A percentile compares a stretch with the other conserved stretches of the same genome.
These are phyloP conservation scores for Ondatra zibethicus DNA, from an alignment of 2,113 vertebrate genomes.

Conservation along the genomic window DNA sequence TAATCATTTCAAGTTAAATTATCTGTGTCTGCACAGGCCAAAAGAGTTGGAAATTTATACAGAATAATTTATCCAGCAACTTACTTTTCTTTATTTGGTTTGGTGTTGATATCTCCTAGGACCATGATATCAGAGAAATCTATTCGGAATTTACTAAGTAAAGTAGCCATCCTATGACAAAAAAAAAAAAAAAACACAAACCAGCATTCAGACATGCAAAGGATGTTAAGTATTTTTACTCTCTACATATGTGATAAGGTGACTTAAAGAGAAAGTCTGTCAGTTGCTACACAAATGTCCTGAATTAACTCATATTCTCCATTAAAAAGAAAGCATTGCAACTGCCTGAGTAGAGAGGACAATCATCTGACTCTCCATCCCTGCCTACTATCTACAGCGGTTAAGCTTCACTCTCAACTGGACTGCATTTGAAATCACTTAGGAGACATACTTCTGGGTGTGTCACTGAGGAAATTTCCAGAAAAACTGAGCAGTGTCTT, in stretches of 20 bases:
- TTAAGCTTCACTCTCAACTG: not conserved
- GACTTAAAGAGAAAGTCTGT: not conserved
- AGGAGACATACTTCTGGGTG: not conserved
- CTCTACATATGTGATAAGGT: not conserved
- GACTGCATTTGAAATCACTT: not conserved
- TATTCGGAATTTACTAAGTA: slow-evolving; percentile 99
- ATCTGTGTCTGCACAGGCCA: not conserved
- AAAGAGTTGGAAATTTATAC: not conserved
- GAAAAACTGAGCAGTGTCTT: not conserved
- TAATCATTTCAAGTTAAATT: slow-evolving; percentile 24
- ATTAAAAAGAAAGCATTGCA: not conserved
- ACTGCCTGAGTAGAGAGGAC: not conserved
- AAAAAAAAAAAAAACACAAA: slow-evolving; percentile 8
- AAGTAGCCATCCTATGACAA: slow-evolving; percentile 94
- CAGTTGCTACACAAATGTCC: not conserved
- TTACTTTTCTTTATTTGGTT: slow-evolving; percentile 98
- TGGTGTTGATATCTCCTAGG: slow-evolving; percentile 98
- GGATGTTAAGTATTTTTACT: not conserved
- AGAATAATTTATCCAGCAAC: slow-evolving; percentile 71
- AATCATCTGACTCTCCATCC: too few species aligned
- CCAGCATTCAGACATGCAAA: not conserved
- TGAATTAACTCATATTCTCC: not conserved
- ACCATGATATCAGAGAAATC: slow-evolving; percentile 99
- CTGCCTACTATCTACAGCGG: not conserved
- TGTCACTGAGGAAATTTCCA: not conserved